Evolutionary conservation across 2,113 vertebrate genomes (phyloP), one percentile per base, ranked within the genome.

Genomic region (Thermophis baileyi): DNA sequence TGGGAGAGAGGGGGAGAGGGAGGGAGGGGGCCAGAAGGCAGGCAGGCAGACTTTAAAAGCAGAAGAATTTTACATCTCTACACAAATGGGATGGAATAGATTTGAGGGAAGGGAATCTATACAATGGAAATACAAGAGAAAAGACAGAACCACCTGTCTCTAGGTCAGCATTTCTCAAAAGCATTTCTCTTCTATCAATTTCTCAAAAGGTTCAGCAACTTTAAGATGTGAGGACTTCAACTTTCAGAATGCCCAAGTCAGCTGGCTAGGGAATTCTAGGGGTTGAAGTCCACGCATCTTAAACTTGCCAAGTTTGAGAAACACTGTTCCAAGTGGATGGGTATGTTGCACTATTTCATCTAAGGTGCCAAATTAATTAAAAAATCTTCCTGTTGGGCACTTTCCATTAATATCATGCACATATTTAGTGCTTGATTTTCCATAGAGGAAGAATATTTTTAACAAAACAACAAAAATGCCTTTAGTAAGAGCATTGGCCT

Each of bases 361-460:
- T 60, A 57, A 49, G 85, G 47, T 91, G 81, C 81, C 90, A 87
- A 91, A 91, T 60, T 91, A 81, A 81, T 81, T 81, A 35, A 81
- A 81, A 55, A 69, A 69, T 8, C 16, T 22, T 46, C 25, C 12
- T 88, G 81, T 44, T 85, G 88, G 92, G 47, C 46, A 92, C 44
- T 57, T 89, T 85, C 49, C 18, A 88, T 69, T 88, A 47, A 47
- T 89, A 51, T 57, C 46, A 25, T 55, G 12, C 69, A 88, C 12
- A 88, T 7, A 63, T 4, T 0, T 86, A 7, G 54, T 6, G 2
- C 0, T 8, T 54, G 57, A 86, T 91, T 94, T 92, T 93, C 86
- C 74, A 55, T 91, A 54, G 92, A 91, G 35, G 51, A 88, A 1
- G 69, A 81, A 40, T 81, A 81, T 40, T 81, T 74, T 81, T 81